Percentiles rank a stretch among this genome's conserved stretches.
Conservation (phyloP, 2,797 vertebrate species). For the Hippoglossus hippoglossus region DNA sequence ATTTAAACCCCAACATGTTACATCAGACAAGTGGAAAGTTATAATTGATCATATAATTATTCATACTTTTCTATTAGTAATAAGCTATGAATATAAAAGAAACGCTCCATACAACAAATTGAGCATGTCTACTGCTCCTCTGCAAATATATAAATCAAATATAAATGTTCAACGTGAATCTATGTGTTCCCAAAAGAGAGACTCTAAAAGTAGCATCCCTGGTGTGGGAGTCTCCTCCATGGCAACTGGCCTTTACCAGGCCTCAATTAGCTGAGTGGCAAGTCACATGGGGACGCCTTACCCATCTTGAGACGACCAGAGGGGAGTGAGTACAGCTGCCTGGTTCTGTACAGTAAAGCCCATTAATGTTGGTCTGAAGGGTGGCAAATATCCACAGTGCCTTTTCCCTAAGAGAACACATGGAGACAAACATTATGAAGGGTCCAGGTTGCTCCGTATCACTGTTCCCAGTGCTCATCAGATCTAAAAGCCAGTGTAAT, state of each 20-base stretch:
- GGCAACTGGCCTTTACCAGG: slow-evolving; percentile 67
- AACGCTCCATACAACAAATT: background rate
- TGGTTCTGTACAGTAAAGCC: slow-evolving; percentile 43
- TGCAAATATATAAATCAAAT: slow-evolving; percentile 24
- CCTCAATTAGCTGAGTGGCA: slow-evolving; percentile 73
- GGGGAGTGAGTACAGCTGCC: slow-evolving; percentile 22
- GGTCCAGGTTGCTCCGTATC: slow-evolving; percentile 31
- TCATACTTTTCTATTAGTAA: background rate
- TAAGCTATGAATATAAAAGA: background rate
- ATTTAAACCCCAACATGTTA: background rate
- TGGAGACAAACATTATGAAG: slow-evolving; percentile 80
- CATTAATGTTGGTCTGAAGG: slow-evolving; percentile 44
- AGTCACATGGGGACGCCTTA: slow-evolving; percentile 62
- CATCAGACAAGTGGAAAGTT: background rate
- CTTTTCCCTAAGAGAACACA: slow-evolving; percentile 60
- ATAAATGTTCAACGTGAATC: slow-evolving; percentile 43
- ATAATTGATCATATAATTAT: background rate
- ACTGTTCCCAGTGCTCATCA: slow-evolving; percentile 35
- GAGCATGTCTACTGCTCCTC: background rate
- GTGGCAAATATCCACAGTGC: slow-evolving; percentile 68
- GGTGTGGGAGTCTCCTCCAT: slow-evolving; percentile 67
- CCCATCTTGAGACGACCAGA: slow-evolving; percentile 48
- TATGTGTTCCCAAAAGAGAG: slow-evolving; percentile 50
- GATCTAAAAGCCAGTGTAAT: slow-evolving; percentile 28
- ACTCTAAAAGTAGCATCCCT: slow-evolving; percentile 74